Evolutionary conservation across 2,888 invertebrate species (phyloP), one percentile per base, ranked within the genome.

Genomic region (Therioaphis trifolii): DNA sequence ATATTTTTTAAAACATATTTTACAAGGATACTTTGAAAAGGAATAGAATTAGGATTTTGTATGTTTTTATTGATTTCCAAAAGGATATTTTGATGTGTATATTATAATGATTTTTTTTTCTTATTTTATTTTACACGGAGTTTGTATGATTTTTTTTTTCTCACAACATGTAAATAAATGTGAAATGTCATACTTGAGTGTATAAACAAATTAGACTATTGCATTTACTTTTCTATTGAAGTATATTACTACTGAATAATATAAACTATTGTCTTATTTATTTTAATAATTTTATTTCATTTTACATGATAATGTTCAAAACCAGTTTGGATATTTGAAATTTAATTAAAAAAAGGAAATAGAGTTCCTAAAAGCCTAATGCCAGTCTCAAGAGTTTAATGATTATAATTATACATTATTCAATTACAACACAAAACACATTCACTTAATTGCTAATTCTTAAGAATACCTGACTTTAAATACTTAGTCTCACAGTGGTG

Each of bases 81-180:
- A 68, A 24, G 40, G 9, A 40, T 52, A 68, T 78, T 78, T 63
- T 35, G n/a, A 63, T 46, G 76, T 61, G 29, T 52, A 29, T 35
- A 55, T 14, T 40, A 55, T 66, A 63, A 66, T 27, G n/a, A 9
- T 63, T 63, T 77, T 15, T 46, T 49, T 66, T 43, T 72, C 12
- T 63, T 52, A 63, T 79, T 63, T 63, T 27, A 55, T 79, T 29
- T 66, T 55, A 43, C 40, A 40, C 24, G 18, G 40, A 35, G 49
- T 79, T 55, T 69, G 40, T 79, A 52, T 79, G 35, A 68, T 46
- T 78, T 78, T 78, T 46, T n/a, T 76, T 66, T 52, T 43, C 40
- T 55, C 40, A 43, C 18, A 55, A 40, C 4, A 40, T 78, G 52
- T 66, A 68, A 66, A 78, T 77, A 63, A 29, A 76, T 29, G 29